Conservation (phyloP, 2,113 vertebrate species). For the Cyanoramphus novaezelandiae region DNA sequence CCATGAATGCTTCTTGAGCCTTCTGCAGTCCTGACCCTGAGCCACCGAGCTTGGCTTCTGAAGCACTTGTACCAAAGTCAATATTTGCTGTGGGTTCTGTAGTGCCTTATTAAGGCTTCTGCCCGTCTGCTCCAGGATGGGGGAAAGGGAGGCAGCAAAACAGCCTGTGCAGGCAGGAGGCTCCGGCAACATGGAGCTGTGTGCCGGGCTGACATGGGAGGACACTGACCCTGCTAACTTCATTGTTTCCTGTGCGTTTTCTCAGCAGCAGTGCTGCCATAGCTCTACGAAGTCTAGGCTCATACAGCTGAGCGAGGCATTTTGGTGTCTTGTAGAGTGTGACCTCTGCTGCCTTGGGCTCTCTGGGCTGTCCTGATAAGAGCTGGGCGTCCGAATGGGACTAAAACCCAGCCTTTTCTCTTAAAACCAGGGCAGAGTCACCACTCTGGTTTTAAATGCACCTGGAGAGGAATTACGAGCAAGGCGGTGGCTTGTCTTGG, state of each 20-base stretch:
- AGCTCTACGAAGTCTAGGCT: background rate
- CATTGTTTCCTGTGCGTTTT: background rate
- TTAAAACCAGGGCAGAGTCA: background rate
- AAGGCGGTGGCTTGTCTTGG: accelerated
- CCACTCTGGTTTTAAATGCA: background rate
- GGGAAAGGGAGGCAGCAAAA: background rate
- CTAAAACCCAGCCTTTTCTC: background rate
- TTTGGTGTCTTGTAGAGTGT: background rate
- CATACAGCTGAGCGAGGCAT: background rate
- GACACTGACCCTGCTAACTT: background rate
- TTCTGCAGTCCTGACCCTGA: background rate
- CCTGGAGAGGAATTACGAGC: accelerated
- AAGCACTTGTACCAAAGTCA: background rate
- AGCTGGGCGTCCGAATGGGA: background rate
- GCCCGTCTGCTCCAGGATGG: background rate
- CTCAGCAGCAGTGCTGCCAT: background rate
- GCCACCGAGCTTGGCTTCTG: accelerated
- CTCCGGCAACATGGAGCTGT: background rate
- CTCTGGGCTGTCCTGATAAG: background rate
- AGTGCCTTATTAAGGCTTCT: background rate
- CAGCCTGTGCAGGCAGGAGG: background rate
- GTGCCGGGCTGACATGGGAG: accelerated
- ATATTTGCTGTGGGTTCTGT: background rate
- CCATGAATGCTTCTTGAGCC: background rate
- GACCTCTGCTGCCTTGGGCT: background rate